Evolutionary conservation across 2,113 vertebrate genomes (phyloP), one percentile per base, ranked within the genome.

Genomic region (Salvator merianae): DNA sequence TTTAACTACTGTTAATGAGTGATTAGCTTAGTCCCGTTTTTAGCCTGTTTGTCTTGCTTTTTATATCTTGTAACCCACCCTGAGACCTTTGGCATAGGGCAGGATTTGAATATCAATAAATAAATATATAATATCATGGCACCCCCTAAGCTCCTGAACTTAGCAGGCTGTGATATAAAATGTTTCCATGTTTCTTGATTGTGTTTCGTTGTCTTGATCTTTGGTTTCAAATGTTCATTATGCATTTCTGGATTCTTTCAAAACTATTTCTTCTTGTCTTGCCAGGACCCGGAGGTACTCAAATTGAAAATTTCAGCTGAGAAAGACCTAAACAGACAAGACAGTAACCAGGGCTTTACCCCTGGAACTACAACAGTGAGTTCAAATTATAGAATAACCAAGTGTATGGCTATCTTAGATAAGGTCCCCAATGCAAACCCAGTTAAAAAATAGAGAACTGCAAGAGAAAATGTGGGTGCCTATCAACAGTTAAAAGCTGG

Each of bases 341-440:
- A 77, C 66, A 50, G 10, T 66, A 82, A 20, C 26, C 55, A 28
- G 28, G 20, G 55, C 36, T 20, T 26, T 28, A 4, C 70, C 12
- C 24, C n/a, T 38, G 80, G 85, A 28, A 53, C 74, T n/a, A 30
- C 40, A 36, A 84, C 83, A 83, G 94, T 93, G 80, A 93, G 93
- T 26, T 74, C 71, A 32, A 43, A n/a, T 20, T 62, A n/a, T n/a
- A 34, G 9, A 9, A 12, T 36, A 3, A 30, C 20, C 62, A n/a
- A 30, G 65, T 30, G 26, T 13, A 32, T 3, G 26, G 26, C 30
- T 8, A 6, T 30, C 63, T 65, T 9, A 28, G 5, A 28, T 30
- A 28, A 65, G 26, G 59, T 63, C 10, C 16, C 59, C 16, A 63
- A 6, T 63, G 18, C 14, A 14, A 68, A 68, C 4, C 55, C 16